phyloP scores from a whole-genome alignment of 1,140 invertebrate species.

The Nilaparvata lugens region DNA sequence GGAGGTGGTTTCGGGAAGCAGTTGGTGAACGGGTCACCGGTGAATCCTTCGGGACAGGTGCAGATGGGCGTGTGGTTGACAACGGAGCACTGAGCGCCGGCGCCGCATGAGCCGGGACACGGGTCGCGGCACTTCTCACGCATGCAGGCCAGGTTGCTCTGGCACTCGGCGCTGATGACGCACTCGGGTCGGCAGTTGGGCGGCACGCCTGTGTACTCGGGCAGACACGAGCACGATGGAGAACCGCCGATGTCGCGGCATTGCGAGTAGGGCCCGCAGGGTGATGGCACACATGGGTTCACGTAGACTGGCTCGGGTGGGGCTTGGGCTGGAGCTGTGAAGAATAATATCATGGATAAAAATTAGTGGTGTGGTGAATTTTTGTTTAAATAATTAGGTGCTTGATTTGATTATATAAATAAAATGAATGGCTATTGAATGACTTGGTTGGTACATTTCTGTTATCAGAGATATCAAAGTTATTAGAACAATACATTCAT shows the following conservation, averaged over 20 bases:
- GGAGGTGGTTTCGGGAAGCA: constrained; percentile 39
- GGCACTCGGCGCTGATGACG: constrained; percentile 61
- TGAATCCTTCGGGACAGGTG: constrained; percentile 43
- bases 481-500: too few species aligned
- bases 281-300: constrained; percentile 42
- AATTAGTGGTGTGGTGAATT: too few species aligned
- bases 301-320: constrained; percentile 6
- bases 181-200: constrained; percentile 65
- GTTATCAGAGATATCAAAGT: too few species aligned
- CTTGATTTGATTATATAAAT: too few species aligned
- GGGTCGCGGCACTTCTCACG: constrained; percentile 62
- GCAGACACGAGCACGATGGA: constrained; percentile 45
- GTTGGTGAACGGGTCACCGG: constrained; percentile 47
- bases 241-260: constrained; percentile 43
- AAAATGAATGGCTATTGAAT: too few species aligned
- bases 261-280: constrained; percentile 46
- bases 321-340: constrained; percentile 14
- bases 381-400: too few species aligned
- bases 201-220: constrained; percentile 50
- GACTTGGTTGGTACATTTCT: too few species aligned
- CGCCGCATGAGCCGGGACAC: constrained; percentile 62
- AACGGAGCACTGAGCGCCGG: constrained; percentile 46
- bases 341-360: too few species aligned
- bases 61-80: constrained; percentile 48
- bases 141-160: constrained; percentile 57